Evolutionary conservation across 2,113 vertebrate genomes (phyloP), one percentile per base, ranked within the genome.

Genomic region (Mesembrinibis cayennensis): DNA sequence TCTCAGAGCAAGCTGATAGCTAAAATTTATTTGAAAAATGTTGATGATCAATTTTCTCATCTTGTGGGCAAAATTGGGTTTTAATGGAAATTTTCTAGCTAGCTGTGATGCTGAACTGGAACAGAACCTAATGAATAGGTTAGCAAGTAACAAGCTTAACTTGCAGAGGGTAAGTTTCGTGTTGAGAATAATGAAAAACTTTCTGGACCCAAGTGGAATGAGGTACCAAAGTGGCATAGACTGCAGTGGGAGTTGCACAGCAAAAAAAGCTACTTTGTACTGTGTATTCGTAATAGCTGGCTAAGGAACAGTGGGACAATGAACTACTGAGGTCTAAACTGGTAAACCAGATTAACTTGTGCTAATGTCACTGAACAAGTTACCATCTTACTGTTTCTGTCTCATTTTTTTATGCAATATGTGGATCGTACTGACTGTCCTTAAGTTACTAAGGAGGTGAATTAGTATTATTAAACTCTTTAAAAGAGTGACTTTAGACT

Each of bases 1-100:
- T 96, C 78, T 95, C 66, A 92, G 63, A 94, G 45, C 53, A 80
- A 13, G 7, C 44, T 66, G 91, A 85, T 73, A 94, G 82, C 71
- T 88, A 59, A 90, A 88, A 94, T 88, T 82, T 95, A 86, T 91
- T 83, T 95, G 78, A 95, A 93, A 94, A 93, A 90, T 42, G 67
- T 95, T 94, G 89, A 93, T 97, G 89, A 97, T 93, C 84, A 50
- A 58, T 97, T 95, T 92, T 92, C 73, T 95, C 73, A 44, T 97
- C 89, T 95, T 86, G 59, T 71, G n/a, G 84, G 89, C 22, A 95
- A 97, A 91, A 96, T 82, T 97, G 82, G 36, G 38, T 95, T 97
- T 95, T 97, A 95, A 95, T 95, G 78, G 91, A 93, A 93, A 73
- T 52, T 90, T 95, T 73, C 53, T 34, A 83, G 45, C 71, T 93